A percentile compares a stretch with the other conserved stretches of the same genome.
These are phyloP conservation scores for Syngnathus rostellatus DNA, from an alignment of 2,797 vertebrate species.

Conservation along the genomic window DNA sequence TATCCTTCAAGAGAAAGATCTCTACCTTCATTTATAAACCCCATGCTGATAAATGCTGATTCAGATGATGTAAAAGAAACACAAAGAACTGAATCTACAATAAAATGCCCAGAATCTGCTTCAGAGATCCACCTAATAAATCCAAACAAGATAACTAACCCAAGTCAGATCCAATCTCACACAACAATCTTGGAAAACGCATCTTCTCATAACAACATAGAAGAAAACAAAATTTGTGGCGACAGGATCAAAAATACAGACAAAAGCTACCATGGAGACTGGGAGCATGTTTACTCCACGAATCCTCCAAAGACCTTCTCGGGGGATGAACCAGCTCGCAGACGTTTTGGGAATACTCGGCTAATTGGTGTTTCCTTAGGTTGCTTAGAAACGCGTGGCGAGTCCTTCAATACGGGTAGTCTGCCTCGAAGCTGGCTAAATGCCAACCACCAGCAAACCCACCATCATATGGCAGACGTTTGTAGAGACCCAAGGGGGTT, in stretches of 20 bases:
- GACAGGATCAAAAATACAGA: conserved; percentile 52
- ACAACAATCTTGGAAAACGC: conserved; percentile 14
- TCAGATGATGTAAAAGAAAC: conserved; percentile 65
- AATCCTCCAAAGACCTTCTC: conserved; percentile 61
- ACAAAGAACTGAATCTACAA: conserved; percentile 55
- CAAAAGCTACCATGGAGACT: conserved; percentile 58
- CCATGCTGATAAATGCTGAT: conserved; percentile 78
- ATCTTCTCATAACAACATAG: conserved; percentile 26
- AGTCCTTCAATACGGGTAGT: conserved; percentile 65
- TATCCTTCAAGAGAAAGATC: conserved; percentile 66
- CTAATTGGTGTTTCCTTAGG: conserved; percentile 34
- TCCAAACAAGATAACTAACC: conserved; percentile 19
- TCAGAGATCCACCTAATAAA: conserved; percentile 40
- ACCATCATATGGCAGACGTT: conserved; percentile 38
- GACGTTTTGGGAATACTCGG: conserved; percentile 47
- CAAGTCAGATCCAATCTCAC: conserved; percentile 13
- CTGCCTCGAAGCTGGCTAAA: conserved; percentile 69
- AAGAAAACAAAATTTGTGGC: conserved; percentile 48
- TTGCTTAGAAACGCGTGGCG: conserved; percentile 47
- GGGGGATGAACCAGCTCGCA: conserved; percentile 59
- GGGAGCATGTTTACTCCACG: conserved; percentile 61
- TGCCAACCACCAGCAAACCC: conserved; percentile 18
- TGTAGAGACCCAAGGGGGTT: conserved; percentile 35
- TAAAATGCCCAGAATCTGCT: conserved; percentile 46
- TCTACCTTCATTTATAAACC: conserved; percentile 79